Percentiles rank a stretch among this genome's conserved stretches.
Evolutionary conservation across 2,797 vertebrate species (phyloP).

Genomic region (Crypturellus tataupa): DNA sequence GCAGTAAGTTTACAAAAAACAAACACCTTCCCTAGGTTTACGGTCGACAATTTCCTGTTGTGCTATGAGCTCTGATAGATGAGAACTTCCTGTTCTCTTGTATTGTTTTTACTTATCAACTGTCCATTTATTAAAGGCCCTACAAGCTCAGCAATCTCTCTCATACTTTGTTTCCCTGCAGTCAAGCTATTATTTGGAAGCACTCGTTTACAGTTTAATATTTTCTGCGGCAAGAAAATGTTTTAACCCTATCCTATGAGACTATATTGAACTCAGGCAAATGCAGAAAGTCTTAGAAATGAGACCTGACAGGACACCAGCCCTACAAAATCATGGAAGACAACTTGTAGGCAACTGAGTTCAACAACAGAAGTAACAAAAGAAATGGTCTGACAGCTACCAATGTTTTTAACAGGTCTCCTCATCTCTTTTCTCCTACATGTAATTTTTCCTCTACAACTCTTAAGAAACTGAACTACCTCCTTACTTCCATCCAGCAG

Average conservation of each 20-base stretch:
- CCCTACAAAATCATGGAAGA: not conserved
- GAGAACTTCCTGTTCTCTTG: constrained; percentile 76
- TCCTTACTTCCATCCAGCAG: not conserved
- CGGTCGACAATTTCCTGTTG: constrained; percentile 79
- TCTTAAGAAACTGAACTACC: not conserved
- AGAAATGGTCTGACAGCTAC: not conserved
- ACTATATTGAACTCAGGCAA: not conserved
- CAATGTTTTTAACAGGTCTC: not conserved
- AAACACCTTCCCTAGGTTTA: constrained; percentile 66
- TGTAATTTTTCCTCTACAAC: not conserved
- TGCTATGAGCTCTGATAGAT: constrained; percentile 72
- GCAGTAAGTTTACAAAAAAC: constrained; percentile 52
- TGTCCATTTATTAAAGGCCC: constrained; percentile 78
- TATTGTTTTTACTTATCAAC: constrained; percentile 80
- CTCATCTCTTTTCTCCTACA: not conserved
- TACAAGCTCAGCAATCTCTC: constrained; percentile 63
- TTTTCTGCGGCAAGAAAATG: not conserved
- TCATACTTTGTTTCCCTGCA: constrained; percentile 27
- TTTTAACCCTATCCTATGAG: constrained; percentile 40
- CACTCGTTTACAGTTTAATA: constrained; percentile 58
- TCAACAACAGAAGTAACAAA: not conserved
- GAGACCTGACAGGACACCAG: not conserved
- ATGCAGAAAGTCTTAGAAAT: not conserved
- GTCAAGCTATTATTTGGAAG: constrained; percentile 66
- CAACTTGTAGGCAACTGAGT: not conserved